A percentile compares a stretch with the other conserved stretches of the same genome.
These are phyloP conservation scores for Peromyscus melanophrys DNA, from an alignment of 2,797 vertebrate genomes.

Conservation along the genomic window DNA sequence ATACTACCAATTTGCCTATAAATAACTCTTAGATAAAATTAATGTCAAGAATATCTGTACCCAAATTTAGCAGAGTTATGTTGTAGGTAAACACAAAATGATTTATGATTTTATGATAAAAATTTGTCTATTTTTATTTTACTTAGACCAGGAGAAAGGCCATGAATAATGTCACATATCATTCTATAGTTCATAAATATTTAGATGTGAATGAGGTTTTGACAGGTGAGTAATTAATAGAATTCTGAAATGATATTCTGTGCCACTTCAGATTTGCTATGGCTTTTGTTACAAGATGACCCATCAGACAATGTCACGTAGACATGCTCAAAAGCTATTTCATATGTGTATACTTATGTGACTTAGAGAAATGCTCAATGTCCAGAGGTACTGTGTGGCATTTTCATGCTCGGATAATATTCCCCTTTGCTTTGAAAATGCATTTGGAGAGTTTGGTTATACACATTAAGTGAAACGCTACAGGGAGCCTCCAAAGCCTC, in stretches of 20 bases:
- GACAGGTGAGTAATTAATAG: not conserved
- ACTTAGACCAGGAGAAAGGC: not conserved
- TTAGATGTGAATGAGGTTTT: not conserved
- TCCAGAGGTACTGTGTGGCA: not conserved
- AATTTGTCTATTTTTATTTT: not conserved
- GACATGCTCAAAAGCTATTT: not conserved
- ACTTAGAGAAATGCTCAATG: not conserved
- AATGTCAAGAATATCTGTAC: not conserved
- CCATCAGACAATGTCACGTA: not conserved
- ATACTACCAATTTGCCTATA: not conserved
- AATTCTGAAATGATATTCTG: slow-evolving; percentile 34
- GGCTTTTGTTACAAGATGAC: not conserved
- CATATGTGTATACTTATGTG: not conserved
- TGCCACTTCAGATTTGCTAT: not conserved
- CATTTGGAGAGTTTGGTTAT: not conserved
- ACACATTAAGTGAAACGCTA: slow-evolving; percentile 55
- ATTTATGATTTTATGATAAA: not conserved
- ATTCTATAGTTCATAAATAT: not conserved
- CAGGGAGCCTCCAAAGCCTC: not conserved
- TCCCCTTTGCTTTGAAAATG: slow-evolving; percentile 15
- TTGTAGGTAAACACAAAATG: not conserved
- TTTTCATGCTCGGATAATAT: slow-evolving; percentile 1
- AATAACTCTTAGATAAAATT: slow-evolving; percentile 4
- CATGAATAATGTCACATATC: not conserved
- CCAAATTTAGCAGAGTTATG: not conserved